These are phyloP conservation scores for Ctenopoma multispine DNA, from an alignment of 2,797 vertebrate species.

Conservation along the genomic window DNA sequence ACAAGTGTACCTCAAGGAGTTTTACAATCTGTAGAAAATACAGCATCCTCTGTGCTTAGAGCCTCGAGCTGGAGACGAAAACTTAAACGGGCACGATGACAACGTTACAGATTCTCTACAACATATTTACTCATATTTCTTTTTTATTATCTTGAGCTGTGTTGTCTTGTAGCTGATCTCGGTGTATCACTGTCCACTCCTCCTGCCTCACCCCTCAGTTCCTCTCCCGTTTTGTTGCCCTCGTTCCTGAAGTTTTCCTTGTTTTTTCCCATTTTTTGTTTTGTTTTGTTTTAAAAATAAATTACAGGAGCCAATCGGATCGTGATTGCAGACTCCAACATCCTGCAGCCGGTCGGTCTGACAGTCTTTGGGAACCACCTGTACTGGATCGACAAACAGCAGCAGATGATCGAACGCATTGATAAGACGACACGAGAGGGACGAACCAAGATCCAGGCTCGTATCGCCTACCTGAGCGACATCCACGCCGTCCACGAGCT, in stretches of 20 bases:
- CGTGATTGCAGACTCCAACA: slow-evolving; percentile 96
- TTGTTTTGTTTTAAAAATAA: neutral
- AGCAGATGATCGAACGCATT: slow-evolving; percentile 99
- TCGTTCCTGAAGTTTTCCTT: slow-evolving; percentile 55
- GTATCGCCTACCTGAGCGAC: slow-evolving; percentile 94
- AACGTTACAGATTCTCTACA: no score
- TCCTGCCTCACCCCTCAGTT: slow-evolving; percentile 49
- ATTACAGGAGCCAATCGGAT: slow-evolving; percentile 92
- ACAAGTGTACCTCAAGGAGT: no score
- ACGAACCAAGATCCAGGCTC: slow-evolving; percentile 97
- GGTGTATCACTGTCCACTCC: slow-evolving; percentile 29
- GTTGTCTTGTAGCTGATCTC: slow-evolving; percentile 12
- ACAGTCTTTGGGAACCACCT: slow-evolving; percentile 95
- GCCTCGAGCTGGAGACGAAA: neutral
- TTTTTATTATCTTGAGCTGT: neutral
- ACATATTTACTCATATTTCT: no score
- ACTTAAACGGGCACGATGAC: neutral
- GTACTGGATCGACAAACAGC: slow-evolving; percentile 98
- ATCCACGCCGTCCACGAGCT: slow-evolving; percentile 96
- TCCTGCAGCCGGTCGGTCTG: slow-evolving; percentile 95
- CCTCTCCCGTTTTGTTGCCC: slow-evolving; percentile 59
- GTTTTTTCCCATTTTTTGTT: neutral
- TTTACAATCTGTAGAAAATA: neutral
- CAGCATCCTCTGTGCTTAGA: neutral
- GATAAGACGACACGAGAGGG: slow-evolving; percentile 93